phyloP scores from a whole-genome alignment of 2,797 vertebrate genomes.

The Gymnothorax reevesii region DNA sequence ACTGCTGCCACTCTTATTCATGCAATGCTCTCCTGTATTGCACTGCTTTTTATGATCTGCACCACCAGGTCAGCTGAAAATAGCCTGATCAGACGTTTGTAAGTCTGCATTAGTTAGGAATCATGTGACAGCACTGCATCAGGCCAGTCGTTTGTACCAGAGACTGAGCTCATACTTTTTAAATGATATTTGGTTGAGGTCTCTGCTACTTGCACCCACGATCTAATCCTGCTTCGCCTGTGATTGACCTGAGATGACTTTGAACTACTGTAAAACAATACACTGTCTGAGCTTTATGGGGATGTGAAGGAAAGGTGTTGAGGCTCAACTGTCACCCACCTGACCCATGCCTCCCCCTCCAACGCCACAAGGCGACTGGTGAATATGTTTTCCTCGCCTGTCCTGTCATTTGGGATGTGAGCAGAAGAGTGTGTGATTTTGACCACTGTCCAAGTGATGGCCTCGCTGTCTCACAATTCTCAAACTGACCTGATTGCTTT shows the following conservation, averaged over 20 bases:
- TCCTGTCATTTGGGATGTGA: not conserved
- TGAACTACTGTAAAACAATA: not conserved
- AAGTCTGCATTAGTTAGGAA: not conserved
- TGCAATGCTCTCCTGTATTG: not conserved
- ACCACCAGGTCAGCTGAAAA: not conserved
- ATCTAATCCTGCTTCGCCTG: not conserved
- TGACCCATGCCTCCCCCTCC: not conserved
- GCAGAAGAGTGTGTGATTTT: not conserved
- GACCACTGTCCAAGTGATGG: not conserved
- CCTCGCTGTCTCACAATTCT: conserved; percentile 10
- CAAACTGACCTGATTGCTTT: not conserved
- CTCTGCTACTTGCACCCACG: not conserved
- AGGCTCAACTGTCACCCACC: not conserved
- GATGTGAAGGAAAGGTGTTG: not conserved
- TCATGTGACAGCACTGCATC: not conserved
- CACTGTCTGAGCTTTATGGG: not conserved
- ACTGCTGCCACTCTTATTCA: not conserved
- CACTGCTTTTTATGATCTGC: not conserved
- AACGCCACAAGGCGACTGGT: not conserved
- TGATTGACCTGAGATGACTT: not conserved
- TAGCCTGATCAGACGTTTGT: not conserved
- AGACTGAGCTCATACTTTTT: not conserved
- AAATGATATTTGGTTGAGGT: not conserved
- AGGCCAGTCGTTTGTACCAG: not conserved
- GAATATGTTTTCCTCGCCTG: not conserved